Conservation (phyloP, 2,113 vertebrate species). For the Mormyrus lacerda region DNA sequence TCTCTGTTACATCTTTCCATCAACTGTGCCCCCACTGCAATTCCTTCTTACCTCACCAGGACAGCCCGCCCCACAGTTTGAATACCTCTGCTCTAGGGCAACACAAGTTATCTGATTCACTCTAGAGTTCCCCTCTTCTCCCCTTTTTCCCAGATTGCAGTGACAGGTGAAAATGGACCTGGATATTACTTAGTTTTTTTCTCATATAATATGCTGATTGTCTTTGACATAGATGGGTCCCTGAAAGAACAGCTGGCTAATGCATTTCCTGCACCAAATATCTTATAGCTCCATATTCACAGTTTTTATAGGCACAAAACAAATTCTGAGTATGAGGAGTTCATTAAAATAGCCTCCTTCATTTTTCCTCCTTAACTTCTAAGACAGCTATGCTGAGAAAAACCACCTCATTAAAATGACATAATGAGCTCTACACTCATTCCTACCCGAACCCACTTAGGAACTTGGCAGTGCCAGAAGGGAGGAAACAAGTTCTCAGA, state of each 20-base stretch:
- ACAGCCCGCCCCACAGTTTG: neutral
- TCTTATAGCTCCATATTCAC: neutral
- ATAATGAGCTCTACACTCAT: neutral
- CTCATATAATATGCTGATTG: neutral
- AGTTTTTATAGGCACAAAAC: neutral
- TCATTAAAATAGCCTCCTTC: neutral
- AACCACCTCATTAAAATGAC: neutral
- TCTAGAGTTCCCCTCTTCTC: neutral
- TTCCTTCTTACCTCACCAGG: neutral
- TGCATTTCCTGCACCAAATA: neutral
- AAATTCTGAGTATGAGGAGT: neutral
- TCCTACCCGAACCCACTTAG: neutral
- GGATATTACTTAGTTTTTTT: neutral
- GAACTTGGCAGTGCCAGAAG: neutral
- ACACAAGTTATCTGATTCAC: neutral
- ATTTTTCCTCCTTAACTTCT: neutral
- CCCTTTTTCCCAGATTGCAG: neutral
- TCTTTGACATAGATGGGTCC: neutral
- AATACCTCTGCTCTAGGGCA: neutral
- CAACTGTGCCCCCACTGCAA: neutral
- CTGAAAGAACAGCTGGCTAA: neutral
- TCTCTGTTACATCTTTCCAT: neutral
- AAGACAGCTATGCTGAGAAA: neutral
- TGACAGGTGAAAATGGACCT: neutral
- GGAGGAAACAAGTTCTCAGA: neutral